Evolutionary conservation across 1,140 invertebrate genomes (phyloP).

Genomic region (Cheumatopsyche charites): DNA sequence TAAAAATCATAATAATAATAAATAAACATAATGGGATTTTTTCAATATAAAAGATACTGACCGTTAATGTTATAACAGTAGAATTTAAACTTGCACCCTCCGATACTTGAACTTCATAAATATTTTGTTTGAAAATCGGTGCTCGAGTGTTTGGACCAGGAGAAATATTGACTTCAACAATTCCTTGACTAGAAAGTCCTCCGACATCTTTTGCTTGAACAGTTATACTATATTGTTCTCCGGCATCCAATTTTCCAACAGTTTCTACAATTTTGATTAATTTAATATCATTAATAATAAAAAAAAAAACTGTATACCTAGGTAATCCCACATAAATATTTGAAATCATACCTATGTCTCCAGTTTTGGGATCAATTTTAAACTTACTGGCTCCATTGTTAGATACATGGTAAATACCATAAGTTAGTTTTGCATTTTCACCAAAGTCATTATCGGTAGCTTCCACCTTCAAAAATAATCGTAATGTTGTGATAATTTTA

Average conservation of each 20-base stretch:
- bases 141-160: slow-evolving; percentile 84
- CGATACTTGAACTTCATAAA: slow-evolving; percentile 86
- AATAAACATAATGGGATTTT: not conserved
- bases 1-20: not conserved
- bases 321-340: slow-evolving; percentile 50
- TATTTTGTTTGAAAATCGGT: slow-evolving; percentile 77
- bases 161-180: slow-evolving; percentile 73
- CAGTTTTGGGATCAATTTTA: slow-evolving; percentile 79
- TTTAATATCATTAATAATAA: not conserved
- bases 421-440: slow-evolving; percentile 80
- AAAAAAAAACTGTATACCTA: slow-evolving; percentile 14
- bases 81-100: slow-evolving; percentile 87
- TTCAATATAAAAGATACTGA: slow-evolving; percentile 48
- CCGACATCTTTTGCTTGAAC: slow-evolving; percentile 78
- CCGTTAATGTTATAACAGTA: slow-evolving; percentile 69
- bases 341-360: slow-evolving; percentile 65
- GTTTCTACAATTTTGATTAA: slow-evolving; percentile 58
- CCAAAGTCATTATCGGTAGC: slow-evolving; percentile 87
- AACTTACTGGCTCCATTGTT: slow-evolving; percentile 88
- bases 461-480: slow-evolving; percentile 59
- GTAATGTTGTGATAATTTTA: not conserved
- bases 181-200: slow-evolving; percentile 77
- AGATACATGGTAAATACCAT: slow-evolving; percentile 86
- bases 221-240: slow-evolving; percentile 87
- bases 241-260: slow-evolving; percentile 78